Evolutionary conservation across 2,888 invertebrate species (phyloP), one percentile per base, ranked within the genome.

Genomic region (Lycocerus yunnanus): DNA sequence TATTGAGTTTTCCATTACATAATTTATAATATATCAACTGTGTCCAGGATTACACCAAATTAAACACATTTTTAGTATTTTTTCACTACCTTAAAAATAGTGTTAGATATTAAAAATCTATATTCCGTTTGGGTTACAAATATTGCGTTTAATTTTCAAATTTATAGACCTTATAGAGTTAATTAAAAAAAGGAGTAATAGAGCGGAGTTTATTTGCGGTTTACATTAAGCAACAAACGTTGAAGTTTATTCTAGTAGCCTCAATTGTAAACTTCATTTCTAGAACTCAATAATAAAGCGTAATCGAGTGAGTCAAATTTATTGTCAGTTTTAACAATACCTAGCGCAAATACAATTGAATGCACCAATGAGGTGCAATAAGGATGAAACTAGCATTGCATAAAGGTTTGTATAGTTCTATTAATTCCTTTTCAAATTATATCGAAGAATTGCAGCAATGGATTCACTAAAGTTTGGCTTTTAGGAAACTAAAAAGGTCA

Each of bases 281-380:
- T 61, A 67, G 61, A 70, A 70, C n/a, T 74, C 63, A 13, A 43
- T 61, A 27, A 14, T 69, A 63, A 70, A 70, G 70, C 69, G 15
- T 68, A 70, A 74, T 74, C 70, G 73, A 59, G 67, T 24, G 69
- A 61, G 67, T 15, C 24, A 63, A 70, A 74, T 74, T 74, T 74
- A 74, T 74, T 70, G 60, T 70, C 67, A 74, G 68, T 74, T 74
- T 74, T 70, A 73, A 74, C 73, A 74, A 74, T 74, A 61, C 69
- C 69, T 66, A 61, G 18, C 63, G 58, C 6, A 14, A 63, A 58
- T 70, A 20, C 60, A 67, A 20, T 68, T 66, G 20, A 63, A 74
- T 70, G 67, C 70, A 67, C 61, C 59, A 74, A 74, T 70, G 21
- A 66, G 58, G 59, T 73, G 73, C 73, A 73, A 73, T 73, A 27